Evolutionary conservation across 2,888 invertebrate genomes (phyloP), one percentile per base, ranked within the genome.

Genomic region (Malacosoma neustria): DNA sequence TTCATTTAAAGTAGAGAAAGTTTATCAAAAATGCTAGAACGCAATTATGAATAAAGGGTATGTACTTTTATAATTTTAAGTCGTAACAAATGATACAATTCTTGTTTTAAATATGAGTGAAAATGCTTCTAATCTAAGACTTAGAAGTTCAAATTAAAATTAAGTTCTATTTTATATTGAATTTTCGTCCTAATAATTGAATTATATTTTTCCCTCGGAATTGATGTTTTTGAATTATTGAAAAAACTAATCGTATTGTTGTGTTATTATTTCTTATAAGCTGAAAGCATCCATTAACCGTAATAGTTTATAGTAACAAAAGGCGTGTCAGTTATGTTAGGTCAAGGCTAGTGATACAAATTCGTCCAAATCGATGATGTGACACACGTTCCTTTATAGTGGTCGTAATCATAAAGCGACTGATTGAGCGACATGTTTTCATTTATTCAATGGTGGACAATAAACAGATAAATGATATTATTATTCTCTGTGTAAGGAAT

Each of bases 401-500:
- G 22, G 11, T 9, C 31, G n/a, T 31, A 31, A 22, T 2, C 22
- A 22, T 22, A 22, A 22, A 22, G 6, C 34, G 33, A 22, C 13
- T 32, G 48, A 54, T 54, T 39, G 40, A 48, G 42, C 48, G 43
- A 43, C 45, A 48, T 41, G 41, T 54, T 56, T 52, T 54, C 45
- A 54, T 57, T 54, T 51, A 54, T 52, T 58, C 54, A 57, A 53
- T 47, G 48, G 37, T 35, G 37, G 50, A 48, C 51, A 49, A 51
- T 49, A 43, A 48, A 38, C 33, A 39, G 52, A 52, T 57, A 61
- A 61, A 58, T 60, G 61, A 60, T 61, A 57, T 56, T 59, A 59
- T 58, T 60, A 62, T 57, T 50, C 47, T 45, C 55, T 57, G 48
- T 54, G 47, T 60, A 70, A 58, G 61, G 67, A 66, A 68, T 64